A percentile compares a stretch with the other conserved stretches of the same genome.
phyloP scores from a whole-genome alignment of 2,888 invertebrate genomes.

The Augochlorella aurata region DNA sequence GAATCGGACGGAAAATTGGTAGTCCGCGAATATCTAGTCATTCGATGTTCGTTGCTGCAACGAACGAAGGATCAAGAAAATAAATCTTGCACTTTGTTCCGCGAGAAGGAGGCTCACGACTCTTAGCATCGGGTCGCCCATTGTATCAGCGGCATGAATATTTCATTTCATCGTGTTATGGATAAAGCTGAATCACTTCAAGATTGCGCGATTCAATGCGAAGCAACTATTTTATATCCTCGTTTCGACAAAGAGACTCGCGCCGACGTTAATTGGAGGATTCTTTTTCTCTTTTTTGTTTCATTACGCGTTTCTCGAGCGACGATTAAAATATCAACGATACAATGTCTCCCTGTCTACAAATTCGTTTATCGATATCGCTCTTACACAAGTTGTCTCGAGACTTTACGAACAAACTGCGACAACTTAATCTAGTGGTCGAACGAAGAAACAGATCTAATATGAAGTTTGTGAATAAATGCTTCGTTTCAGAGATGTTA shows the following conservation, averaged over 20 bases:
- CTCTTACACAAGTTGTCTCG: too few relatives aligned
- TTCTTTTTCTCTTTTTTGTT: not conserved
- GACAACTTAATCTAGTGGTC: too few relatives aligned
- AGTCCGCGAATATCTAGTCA: not conserved
- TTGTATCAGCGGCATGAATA: not conserved
- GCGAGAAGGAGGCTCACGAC: not conserved
- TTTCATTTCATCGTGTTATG: slow-evolving; percentile 15
- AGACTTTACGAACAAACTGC: too few relatives aligned
- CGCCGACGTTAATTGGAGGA: not conserved
- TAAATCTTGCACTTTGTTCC: slow-evolving; percentile 17
- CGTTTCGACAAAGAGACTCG: not conserved
- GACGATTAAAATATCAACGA: not conserved
- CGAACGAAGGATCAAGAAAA: slow-evolving; percentile 11
- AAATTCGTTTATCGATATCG: not conserved
- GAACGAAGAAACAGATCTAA: too few relatives aligned
- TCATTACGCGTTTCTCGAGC: not conserved
- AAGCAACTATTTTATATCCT: not conserved
- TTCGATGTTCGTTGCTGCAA: not conserved
- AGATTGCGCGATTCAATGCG: slow-evolving; percentile 1
- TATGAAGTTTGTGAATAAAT: too few relatives aligned
- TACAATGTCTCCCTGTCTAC: not conserved
- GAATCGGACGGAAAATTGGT: not conserved
- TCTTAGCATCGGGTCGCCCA: not conserved
- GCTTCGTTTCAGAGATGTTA: too few relatives aligned
- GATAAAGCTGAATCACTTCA: slow-evolving; percentile 27